Evolutionary conservation across 64 coral and sea anemone species (phyloP).

Genomic region (Pocillopora damicornis): DNA sequence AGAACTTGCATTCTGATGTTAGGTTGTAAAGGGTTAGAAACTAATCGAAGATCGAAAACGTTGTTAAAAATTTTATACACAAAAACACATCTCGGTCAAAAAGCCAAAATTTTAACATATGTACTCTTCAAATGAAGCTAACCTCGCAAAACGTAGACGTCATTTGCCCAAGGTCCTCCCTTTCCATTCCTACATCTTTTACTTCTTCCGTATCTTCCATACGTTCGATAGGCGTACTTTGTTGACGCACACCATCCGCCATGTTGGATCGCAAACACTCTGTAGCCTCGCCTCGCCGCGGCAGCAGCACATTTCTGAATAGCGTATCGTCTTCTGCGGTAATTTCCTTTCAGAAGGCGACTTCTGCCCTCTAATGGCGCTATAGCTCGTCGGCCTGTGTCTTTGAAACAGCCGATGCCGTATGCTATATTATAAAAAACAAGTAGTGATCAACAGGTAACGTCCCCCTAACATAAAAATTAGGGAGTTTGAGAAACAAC

Average conservation of each 20-base stretch:
- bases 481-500: too few species aligned
- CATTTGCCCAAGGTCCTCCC: conserved; percentile 63
- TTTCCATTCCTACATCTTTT: conserved; percentile 38
- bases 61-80: too few species aligned
- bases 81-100: too few species aligned
- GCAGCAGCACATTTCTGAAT: conserved; percentile 45
- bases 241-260: conserved; percentile 38
- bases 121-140: neutral
- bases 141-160: conserved; percentile 49
- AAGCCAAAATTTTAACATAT: neutral
- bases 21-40: too few species aligned
- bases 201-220: conserved; percentile 37
- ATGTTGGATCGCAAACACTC: conserved; percentile 51
- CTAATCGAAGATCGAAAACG: too few species aligned
- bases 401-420: conserved; percentile 51
- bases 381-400: conserved; percentile 29
- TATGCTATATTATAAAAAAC: neutral
- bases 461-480: too few species aligned
- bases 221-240: conserved; percentile 9
- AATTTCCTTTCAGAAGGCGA: conserved; percentile 27
- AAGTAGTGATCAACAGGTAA: neutral
- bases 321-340: neutral
- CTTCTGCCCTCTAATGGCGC: conserved; percentile 31
- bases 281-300: conserved; percentile 20
- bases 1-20: too few species aligned